Base-by-base conservation (phyloP, 2,113 vertebrate species). In the Gopherus flavomarginatus region DNA sequence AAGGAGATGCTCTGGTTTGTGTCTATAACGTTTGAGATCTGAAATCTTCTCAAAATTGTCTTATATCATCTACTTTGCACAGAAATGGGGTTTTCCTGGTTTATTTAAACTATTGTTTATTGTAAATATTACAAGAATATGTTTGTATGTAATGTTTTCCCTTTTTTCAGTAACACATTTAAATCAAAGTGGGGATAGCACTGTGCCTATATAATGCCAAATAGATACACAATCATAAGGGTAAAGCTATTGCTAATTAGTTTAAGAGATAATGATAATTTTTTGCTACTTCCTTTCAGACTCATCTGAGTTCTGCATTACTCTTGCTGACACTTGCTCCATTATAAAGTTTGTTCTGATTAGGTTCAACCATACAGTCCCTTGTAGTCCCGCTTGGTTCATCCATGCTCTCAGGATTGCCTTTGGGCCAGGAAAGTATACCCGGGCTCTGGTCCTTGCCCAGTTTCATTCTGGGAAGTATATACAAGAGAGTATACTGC, bases 371-470 rank as follows among this genome's bases (percentile, higher is more conserved):
- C 26, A 2, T 21, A 84, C n/a, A 4, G 19, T 29, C 31, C 52
- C 5, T 57, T 42, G 5, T 54, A 56, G 69, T 56, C 27, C 27
- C 77, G 1, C n/a, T 86, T 5, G 0, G 0, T 31, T 26, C 12
- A 42, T n/a, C 29, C 17, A 26, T 44, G 6, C 2, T 7, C 72
- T 59, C 3, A 16, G 0, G 1, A 42, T 8, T 57, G 10, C 8
- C 3, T 92, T 56, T 26, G 11, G 5, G 3, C 44, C 44, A 87
- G 44, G 6, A 94, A 42, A 79, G 47, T 81, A 29, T 8, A 8
- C n/a, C 6, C 26, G 53, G 29, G 1, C 11, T 54, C 53, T 54
- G 53, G 53, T 54, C 1, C 5, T 90, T 56, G 80, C 77, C 7
- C 11, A 81, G 1, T 81, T 91, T 87, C 7, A 4, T 72, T 92